A percentile compares a stretch with the other conserved stretches of the same genome.
These are phyloP conservation scores for Caenorhabditis sp. DNA, from an alignment of 2,888 invertebrate genomes.

Conservation along the genomic window DNA sequence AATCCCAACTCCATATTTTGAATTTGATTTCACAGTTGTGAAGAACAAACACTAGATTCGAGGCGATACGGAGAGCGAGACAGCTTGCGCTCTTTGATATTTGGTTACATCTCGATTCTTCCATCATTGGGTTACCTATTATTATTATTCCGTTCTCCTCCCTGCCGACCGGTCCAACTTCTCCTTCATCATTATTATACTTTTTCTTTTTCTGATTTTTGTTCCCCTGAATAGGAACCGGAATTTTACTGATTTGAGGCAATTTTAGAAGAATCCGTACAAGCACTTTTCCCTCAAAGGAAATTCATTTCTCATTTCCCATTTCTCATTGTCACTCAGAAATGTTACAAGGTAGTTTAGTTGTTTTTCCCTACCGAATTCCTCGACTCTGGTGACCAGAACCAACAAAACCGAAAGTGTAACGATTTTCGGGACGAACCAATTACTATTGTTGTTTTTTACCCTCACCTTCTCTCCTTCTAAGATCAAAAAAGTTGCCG, in stretches of 20 bases:
- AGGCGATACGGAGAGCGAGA: slow-evolving; percentile 32
- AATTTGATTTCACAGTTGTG: slow-evolving; percentile 13
- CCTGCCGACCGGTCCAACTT: slow-evolving; percentile 4
- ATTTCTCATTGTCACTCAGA: slow-evolving; percentile 6
- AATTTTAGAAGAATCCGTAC: slow-evolving; percentile 31
- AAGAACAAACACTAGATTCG: slow-evolving; percentile 16
- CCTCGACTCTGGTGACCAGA: slow-evolving; percentile 48
- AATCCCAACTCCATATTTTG: slow-evolving; percentile 1
- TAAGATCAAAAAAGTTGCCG: slow-evolving; percentile 44
- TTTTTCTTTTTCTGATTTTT: slow-evolving; percentile 7
- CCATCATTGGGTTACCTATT: slow-evolving; percentile 61
- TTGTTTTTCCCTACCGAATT: slow-evolving; percentile 25
- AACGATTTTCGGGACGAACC: slow-evolving; percentile 57
- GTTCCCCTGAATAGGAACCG: slow-evolving; percentile 12
- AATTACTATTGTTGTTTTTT: slow-evolving; percentile 54
- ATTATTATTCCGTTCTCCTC: slow-evolving; percentile 47
- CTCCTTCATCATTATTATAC: slow-evolving; percentile 1
- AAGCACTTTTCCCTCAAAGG: slow-evolving; percentile 1
- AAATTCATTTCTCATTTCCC: neutral
- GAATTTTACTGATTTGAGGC: slow-evolving; percentile 43
- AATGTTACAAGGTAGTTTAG: slow-evolving; percentile 9
- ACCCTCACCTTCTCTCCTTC: slow-evolving; percentile 2
- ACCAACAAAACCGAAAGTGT: slow-evolving; percentile 53
- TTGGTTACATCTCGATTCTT: slow-evolving; percentile 60
- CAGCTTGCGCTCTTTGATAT: slow-evolving; percentile 50